A percentile compares a stretch with the other conserved stretches of the same genome.
phyloP scores from a whole-genome alignment of 2,797 vertebrate genomes.

The Neoniphon sammara region DNA sequence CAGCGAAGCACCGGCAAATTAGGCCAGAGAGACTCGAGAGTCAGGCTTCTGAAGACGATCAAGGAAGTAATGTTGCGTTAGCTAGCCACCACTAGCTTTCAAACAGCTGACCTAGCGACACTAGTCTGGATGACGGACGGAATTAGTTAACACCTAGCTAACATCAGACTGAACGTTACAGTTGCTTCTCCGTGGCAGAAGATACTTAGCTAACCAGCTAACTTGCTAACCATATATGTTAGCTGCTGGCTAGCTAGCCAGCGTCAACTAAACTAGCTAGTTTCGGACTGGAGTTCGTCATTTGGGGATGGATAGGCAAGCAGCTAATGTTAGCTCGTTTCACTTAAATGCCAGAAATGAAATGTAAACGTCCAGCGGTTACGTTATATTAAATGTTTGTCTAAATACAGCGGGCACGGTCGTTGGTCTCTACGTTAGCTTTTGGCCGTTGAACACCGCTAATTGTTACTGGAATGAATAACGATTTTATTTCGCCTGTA shows the following conservation, averaged over 20 bases:
- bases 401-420: too few species aligned
- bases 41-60: not conserved
- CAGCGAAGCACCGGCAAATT: slow-evolving; percentile 70
- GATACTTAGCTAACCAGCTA: slow-evolving; percentile 56
- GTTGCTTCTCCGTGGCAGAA: slow-evolving; percentile 17
- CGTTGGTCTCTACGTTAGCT: not conserved
- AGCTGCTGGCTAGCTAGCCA: slow-evolving; percentile 52
- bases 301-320: not conserved
- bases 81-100: not conserved
- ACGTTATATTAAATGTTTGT: too few species aligned
- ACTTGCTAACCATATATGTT: slow-evolving; percentile 37
- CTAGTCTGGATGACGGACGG: rapidly evolving
- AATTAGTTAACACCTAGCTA: not conserved
- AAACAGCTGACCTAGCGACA: not conserved
- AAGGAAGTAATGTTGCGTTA: not conserved
- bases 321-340: not conserved
- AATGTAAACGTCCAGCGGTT: not conserved
- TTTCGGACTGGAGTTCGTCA: not conserved
- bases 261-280: slow-evolving; percentile 21
- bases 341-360: not conserved
- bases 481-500: not conserved
- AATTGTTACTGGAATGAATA: too few species aligned
- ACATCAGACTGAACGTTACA: not conserved
- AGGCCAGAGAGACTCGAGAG: slow-evolving; percentile 63
- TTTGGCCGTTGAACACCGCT: not conserved